Evolutionary conservation across 2,888 invertebrate species (phyloP).

Genomic region (Lysandra bellargus): DNA sequence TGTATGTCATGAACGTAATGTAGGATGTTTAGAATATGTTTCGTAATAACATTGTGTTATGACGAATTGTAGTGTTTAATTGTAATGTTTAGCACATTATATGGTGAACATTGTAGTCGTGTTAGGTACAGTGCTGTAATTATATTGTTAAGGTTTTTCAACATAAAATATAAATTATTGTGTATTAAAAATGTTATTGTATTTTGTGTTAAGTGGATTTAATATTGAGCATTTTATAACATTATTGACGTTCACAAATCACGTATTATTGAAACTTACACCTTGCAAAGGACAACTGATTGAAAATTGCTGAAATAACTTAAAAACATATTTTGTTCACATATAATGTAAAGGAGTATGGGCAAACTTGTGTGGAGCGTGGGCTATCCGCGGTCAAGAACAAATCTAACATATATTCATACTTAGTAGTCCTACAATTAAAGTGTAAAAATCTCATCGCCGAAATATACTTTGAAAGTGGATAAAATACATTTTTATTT

Average conservation of each 20-base stretch:
- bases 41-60: neutral
- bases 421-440: too few relatives aligned
- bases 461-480: too few relatives aligned
- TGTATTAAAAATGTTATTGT: neutral
- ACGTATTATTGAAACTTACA: neutral
- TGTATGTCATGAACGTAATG: neutral
- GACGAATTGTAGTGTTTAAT: neutral
- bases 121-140: neutral
- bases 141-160: neutral
- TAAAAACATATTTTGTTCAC: neutral
- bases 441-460: too few relatives aligned
- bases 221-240: neutral
- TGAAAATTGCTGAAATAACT: neutral
- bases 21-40: neutral
- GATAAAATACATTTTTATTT: too few relatives aligned
- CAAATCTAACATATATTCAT: too few relatives aligned
- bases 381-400: too few relatives aligned
- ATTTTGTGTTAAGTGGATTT: neutral
- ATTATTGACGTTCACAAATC: neutral
- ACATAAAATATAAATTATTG: neutral
- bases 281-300: neutral
- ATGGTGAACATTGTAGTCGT: neutral
- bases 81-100: neutral
- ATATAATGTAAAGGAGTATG: neutral
- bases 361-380: too few relatives aligned